Evolutionary conservation across 2,888 invertebrate genomes (phyloP), one percentile per base, ranked within the genome.

Genomic region (Meandrusa payeni): DNA sequence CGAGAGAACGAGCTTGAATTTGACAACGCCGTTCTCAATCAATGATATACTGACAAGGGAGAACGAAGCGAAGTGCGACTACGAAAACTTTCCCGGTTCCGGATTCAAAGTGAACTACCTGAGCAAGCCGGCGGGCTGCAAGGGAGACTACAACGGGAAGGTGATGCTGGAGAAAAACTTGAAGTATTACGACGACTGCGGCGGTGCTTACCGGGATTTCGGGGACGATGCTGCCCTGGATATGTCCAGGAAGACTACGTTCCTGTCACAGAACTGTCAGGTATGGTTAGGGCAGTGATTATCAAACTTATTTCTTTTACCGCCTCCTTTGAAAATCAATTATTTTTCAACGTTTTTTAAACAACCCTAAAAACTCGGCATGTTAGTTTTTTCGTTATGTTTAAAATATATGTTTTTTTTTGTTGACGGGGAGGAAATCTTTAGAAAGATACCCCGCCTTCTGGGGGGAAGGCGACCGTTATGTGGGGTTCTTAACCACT

Each of bases 1-100:
- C 70, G 85, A 86, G 51, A 86, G 85, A 54, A 77, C 77, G 1
- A 77, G 57, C 61, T 60, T 83, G 48, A 82, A 59, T 64, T 61
- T 85, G 49, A 81, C 89, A 5, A 93, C 93, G 5, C 93, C 93
- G 20, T 93, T 93, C 74, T 93, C 93, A 5, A 93, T 93, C 41
- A 93, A 93, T 57, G 93, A 93, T 60, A 93, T 93, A 67, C 73
- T 93, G 61, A 91, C 91, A n/a, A 86, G 81, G 52, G 90, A 88
- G 62, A 85, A 81, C 37, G 86, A 83, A 46, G 67, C 71, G 50
- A 86, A 76, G 67, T 83, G 74, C 56, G 75, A 77, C 51, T 79
- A 80, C 67, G 82, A 82, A 64, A 76, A 76, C 71, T 76, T 70
- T 71, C 59, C 67, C 45, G 65, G 66, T 10, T 32, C 52, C 34